A percentile compares a stretch with the other conserved stretches of the same genome.
These are phyloP conservation scores for Perca schrenkii DNA, from an alignment of 2,113 vertebrate species.

Conservation along the genomic window DNA sequence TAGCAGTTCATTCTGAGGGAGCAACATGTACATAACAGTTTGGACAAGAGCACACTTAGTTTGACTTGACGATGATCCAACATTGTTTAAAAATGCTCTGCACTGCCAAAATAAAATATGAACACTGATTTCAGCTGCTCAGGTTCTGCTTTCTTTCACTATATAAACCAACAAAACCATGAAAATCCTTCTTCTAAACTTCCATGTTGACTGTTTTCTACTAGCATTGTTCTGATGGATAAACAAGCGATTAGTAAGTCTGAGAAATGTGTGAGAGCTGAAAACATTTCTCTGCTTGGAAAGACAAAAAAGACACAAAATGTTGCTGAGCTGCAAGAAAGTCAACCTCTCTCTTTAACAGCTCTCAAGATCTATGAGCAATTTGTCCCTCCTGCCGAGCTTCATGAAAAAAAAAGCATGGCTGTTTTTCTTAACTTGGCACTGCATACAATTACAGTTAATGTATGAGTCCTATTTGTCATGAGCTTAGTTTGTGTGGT, in stretches of 20 bases:
- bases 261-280: not conserved
- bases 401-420: not conserved
- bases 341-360: constrained; percentile 22
- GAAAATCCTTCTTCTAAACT: not conserved
- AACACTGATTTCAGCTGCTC: not conserved
- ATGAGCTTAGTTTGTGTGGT: constrained; percentile 43
- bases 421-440: constrained; percentile 50
- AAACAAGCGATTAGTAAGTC: constrained; percentile 9
- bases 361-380: constrained; percentile 58
- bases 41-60: not conserved
- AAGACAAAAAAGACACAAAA: not conserved
- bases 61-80: not conserved
- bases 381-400: constrained; percentile 30
- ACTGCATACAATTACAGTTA: constrained; percentile 58
- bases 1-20: too few species aligned
- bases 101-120: not conserved
- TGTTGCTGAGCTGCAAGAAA: constrained; percentile 33
- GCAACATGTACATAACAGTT: too few species aligned
- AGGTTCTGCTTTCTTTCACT: not conserved
- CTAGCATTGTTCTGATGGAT: constrained; percentile 3
- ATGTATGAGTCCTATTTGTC: constrained; percentile 60
- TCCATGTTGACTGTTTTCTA: not conserved
- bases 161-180: not conserved
- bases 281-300: constrained; percentile 15
- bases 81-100: not conserved